Conservation (phyloP, 1,140 invertebrate genomes). For the Popillia japonica region DNA sequence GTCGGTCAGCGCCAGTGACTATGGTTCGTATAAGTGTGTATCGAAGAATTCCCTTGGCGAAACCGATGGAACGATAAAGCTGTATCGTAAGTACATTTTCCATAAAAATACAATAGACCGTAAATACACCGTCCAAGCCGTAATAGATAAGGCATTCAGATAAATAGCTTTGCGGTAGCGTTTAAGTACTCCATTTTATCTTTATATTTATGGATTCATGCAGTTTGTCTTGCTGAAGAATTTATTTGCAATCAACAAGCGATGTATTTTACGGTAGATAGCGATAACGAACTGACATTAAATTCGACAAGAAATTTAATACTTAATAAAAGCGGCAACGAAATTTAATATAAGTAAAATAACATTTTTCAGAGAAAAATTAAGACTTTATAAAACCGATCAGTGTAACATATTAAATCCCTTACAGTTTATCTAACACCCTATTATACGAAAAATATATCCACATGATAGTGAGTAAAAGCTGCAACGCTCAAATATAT, state of each 20-base stretch:
- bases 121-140: background rate
- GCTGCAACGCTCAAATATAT: no score
- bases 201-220: constrained; percentile 20
- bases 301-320: background rate
- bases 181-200: constrained; percentile 33
- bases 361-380: no score
- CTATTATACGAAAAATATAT: no score
- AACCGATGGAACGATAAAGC: constrained; percentile 85
- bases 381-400: no score
- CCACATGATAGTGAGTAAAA: no score
- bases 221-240: background rate
- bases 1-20: constrained; percentile 72
- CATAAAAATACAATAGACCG: constrained; percentile 35
- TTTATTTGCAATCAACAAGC: background rate
- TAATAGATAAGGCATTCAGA: constrained; percentile 28
- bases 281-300: background rate
- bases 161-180: constrained; percentile 21
- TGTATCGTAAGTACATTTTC: constrained; percentile 74
- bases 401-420: no score
- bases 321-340: no score
- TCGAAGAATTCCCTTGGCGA: constrained; percentile 89
- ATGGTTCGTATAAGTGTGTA: constrained; percentile 84
- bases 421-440: no score
- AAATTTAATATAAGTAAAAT: no score
- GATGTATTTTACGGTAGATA: background rate